Evolutionary conservation across 35 echinoderm and acorn worm species (phyloP).

Genomic region (Antedon bifida): DNA sequence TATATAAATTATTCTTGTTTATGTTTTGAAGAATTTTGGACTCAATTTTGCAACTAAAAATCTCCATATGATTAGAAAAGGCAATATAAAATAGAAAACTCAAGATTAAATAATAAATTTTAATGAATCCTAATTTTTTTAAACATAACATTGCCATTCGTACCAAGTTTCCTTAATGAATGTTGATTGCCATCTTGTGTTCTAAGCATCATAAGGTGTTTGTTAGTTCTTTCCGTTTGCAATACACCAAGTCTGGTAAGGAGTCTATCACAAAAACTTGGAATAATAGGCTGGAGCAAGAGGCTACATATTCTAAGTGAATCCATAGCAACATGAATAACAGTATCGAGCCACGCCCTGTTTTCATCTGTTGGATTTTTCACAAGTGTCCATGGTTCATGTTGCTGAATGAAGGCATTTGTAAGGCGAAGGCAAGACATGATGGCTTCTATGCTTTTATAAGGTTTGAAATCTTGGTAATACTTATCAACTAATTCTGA

Average conservation of each 20-base stretch:
- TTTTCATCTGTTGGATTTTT: slow-evolving; percentile 28
- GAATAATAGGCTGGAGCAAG: slow-evolving; percentile 64
- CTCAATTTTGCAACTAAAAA: too few species aligned
- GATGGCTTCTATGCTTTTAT: slow-evolving; percentile 62
- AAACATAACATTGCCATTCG: background rate
- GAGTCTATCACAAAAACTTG: slow-evolving; percentile 44
- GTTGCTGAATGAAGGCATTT: slow-evolving; percentile 69
- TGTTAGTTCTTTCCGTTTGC: slow-evolving; percentile 19
- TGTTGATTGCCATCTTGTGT: background rate
- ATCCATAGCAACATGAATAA: slow-evolving; percentile 84
- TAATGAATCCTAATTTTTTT: background rate
- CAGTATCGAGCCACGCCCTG: slow-evolving; percentile 41
- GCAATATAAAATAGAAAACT: too few species aligned
- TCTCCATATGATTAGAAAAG: too few species aligned
- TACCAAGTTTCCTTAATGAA: background rate
- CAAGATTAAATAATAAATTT: too few species aligned
- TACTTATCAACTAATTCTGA: slow-evolving; percentile 48
- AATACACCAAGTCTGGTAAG: slow-evolving; percentile 65
- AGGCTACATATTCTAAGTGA: slow-evolving; percentile 76
- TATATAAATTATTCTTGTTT: too few species aligned
- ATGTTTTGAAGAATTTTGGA: too few species aligned
- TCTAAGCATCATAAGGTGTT: background rate
- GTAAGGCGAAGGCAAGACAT: slow-evolving; percentile 64
- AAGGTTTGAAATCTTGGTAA: slow-evolving; percentile 49
- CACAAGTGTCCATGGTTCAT: slow-evolving; percentile 71